A percentile compares a stretch with the other conserved stretches of the same genome.
Conservation (phyloP, 2,888 invertebrate genomes). For the Abscondita cerata region DNA sequence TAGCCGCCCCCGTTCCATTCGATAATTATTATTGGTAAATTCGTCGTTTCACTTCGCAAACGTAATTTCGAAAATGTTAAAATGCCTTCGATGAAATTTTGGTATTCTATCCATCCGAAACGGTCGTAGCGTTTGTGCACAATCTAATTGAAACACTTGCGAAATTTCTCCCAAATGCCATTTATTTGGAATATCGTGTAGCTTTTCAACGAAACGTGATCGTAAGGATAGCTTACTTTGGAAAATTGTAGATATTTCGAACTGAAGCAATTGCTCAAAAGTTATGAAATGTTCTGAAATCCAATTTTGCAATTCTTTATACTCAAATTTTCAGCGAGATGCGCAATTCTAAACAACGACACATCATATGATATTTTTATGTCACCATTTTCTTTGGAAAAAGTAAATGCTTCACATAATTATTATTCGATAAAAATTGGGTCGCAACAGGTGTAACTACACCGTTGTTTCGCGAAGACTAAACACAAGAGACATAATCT, state of each 20-base stretch:
- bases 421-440: no score
- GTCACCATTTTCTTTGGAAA: no score
- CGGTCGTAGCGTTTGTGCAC: slow-evolving; percentile 10
- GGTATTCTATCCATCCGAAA: slow-evolving; percentile 16
- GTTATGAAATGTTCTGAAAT: slow-evolving; percentile 14
- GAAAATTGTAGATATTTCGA: background rate
- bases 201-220: slow-evolving; percentile 15
- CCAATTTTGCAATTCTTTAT: slow-evolving; percentile 2
- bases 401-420: no score
- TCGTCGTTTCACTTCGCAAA: slow-evolving; percentile 1
- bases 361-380: no score
- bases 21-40: background rate
- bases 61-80: background rate
- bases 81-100: background rate
- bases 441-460: no score
- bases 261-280: slow-evolving; percentile 5
- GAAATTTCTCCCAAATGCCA: slow-evolving; percentile 19
- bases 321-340: background rate
- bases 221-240: background rate
- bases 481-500: no score
- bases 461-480: no score
- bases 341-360: no score
- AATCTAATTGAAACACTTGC: slow-evolving; percentile 27
- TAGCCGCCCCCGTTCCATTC: background rate
- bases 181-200: slow-evolving; percentile 21